Evolutionary conservation across 2,797 vertebrate species (phyloP), one percentile per base, ranked within the genome.

Genomic region (Cossypha dichroa): DNA sequence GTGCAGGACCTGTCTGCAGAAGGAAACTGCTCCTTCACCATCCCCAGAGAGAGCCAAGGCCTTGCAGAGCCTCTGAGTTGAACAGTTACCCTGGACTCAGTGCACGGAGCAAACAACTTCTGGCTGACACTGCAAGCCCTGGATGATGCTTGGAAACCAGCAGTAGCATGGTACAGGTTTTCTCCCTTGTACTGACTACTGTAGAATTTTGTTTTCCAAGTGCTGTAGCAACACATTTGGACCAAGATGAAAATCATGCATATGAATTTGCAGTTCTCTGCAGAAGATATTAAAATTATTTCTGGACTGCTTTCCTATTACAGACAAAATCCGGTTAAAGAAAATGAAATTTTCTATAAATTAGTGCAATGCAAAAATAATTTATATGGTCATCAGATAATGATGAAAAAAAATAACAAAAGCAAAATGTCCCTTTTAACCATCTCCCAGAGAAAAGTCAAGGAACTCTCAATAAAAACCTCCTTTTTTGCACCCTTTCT

Each of bases 31-130:
- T 59, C n/a, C 34, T 45, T 34, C 80, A 22, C 40, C 29, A 15
- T 5, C 14, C 36, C 20, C 38, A 54, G 68, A 46, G 33, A 49
- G 14, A 43, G 45, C 12, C 4, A 2, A 26, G 26, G 13, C n/a
- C 22, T 38, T 2, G 0, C 0, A 64, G 52, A 55, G 25, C 34
- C 43, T 34, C 29, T 33, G 38, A 81, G 29, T 5, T 49, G 10
- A 45, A 52, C 5, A 52, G 51, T 64, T 56, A 82, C 19, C 34
- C 38, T 25, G n/a, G 67, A 29, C 62, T 14, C 21, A 2, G 19
- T 2, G 0, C 6, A 75, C 1, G 4, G 3, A 23, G 18, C 13
- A 46, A 45, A 38, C 29, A 52, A 0, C 0, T 22, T 54, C 76
- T 33, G 22, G 19, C 54, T 64, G 55, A 43, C 49, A 34, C 26